Evolutionary conservation across 1,140 invertebrate species (phyloP), one percentile per base, ranked within the genome.

Genomic region (Planococcus citri): DNA sequence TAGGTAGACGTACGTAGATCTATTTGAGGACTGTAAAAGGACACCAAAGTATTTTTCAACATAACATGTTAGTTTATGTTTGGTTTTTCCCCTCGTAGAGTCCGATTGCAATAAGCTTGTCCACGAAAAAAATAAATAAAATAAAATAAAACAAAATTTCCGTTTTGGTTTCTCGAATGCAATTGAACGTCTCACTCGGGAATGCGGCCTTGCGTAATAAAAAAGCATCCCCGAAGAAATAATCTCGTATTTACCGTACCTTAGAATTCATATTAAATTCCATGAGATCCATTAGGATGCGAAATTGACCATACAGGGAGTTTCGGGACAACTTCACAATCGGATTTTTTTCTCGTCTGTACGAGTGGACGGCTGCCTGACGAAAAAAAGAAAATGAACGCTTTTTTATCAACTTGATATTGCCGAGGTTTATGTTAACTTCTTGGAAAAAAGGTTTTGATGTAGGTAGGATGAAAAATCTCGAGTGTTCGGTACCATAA

Each of bases 161-260:
- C 17, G 41, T 51, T 51, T 20, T 51, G 41, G 41, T 51, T 51
- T 51, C 17, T 3, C 10, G n/a, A 14, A 51, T 17, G n/a, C 41
- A 51, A n/a, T 51, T 51, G 41, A 51, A 51, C 41, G 41, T 51
- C 41, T 51, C 41, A 51, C 41, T 51, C 41, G 41, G 41, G 41
- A 51, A 51, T 51, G 41, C 41, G 12, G 3, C 12, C 3, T n/a
- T 17, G 6, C 41, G 41, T 51, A 51, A 51, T 51, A 51, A 51
- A 51, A 51, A 51, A 51, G 3, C 6, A 3, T 51, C 41, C 17
- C 41, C 10, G 41, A 51, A 51, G 41, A 51, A 51, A 51, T 51
- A 51, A 51, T 51, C 41, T 51, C 41, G n/a, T 51, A 51, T 51
- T 51, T 51, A 51, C 41, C 41, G 41, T 51, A 51, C 41, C 41